Evolutionary conservation across 2,888 invertebrate species (phyloP).

Genomic region (Timandra comae): DNA sequence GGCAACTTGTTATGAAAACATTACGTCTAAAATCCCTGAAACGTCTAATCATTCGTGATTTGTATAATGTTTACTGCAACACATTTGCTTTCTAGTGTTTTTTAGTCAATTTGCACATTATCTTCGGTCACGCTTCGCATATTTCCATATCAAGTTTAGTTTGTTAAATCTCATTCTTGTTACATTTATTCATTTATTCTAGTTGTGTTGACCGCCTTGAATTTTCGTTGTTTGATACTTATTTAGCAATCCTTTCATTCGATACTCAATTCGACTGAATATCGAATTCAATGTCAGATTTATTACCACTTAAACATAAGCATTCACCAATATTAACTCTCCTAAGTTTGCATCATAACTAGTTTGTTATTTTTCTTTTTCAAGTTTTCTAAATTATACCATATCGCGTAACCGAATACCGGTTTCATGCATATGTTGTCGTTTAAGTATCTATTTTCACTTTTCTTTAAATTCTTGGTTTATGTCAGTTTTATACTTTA

Average conservation of each 20-base stretch:
- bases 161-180: slow-evolving; percentile 33
- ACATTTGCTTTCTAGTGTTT: slow-evolving; percentile 41
- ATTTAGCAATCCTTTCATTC: slow-evolving; percentile 30
- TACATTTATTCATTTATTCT: slow-evolving; percentile 32
- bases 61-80: slow-evolving; percentile 13
- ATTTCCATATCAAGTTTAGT: slow-evolving; percentile 37
- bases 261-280: slow-evolving; percentile 18
- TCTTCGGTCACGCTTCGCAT: slow-evolving; percentile 49
- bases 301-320: slow-evolving; percentile 10
- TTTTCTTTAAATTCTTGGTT: neutral
- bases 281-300: slow-evolving; percentile 21
- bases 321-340: slow-evolving; percentile 8
- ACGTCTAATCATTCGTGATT: slow-evolving; percentile 11
- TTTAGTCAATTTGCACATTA: slow-evolving; percentile 44
- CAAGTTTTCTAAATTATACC: slow-evolving; percentile 14
- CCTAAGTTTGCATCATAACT: slow-evolving; percentile 13
- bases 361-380: slow-evolving; percentile 7
- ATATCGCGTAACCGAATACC: slow-evolving; percentile 15
- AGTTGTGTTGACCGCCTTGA: slow-evolving; percentile 33
- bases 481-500: neutral
- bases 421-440: slow-evolving; percentile 8
- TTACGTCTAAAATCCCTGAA: slow-evolving; percentile 9
- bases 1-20: slow-evolving; percentile 25
- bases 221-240: slow-evolving; percentile 22
- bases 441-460: slow-evolving; percentile 1